These are phyloP conservation scores for Rhabdomys pumilio DNA, from an alignment of 2,797 vertebrate species.

Conservation along the genomic window DNA sequence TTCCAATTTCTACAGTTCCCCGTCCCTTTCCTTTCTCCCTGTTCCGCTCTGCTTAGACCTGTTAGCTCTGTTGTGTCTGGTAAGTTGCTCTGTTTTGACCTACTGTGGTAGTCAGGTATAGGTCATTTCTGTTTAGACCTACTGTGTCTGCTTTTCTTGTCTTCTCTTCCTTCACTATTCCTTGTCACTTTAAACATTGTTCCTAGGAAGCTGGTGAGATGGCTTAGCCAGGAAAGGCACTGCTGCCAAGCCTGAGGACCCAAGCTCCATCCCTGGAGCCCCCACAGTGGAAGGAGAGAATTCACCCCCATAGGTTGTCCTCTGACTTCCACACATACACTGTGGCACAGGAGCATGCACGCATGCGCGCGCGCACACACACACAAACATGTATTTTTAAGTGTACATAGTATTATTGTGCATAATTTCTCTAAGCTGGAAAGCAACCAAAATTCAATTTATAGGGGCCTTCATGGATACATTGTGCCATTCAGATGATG, in stretches of 20 bases:
- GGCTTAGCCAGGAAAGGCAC: background rate
- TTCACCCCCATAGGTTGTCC: background rate
- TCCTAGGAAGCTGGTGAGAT: background rate
- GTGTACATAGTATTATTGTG: background rate
- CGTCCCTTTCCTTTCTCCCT: background rate
- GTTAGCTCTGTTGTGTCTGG: background rate
- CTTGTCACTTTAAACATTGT: background rate
- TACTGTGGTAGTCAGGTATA: background rate
- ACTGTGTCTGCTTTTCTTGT: background rate
- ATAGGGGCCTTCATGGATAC: background rate
- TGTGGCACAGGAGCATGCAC: background rate
- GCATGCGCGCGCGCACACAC: background rate
- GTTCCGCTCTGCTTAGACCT: background rate
- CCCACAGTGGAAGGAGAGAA: background rate
- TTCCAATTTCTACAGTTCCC: fast-evolving
- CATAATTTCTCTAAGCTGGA: conserved; percentile 15
- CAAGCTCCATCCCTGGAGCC: background rate
- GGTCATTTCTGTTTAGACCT: background rate
- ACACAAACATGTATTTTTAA: background rate
- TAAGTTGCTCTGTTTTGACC: background rate
- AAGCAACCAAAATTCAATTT: background rate
- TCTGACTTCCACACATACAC: background rate
- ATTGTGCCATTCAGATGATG: background rate
- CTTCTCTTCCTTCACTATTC: background rate
- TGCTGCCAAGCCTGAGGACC: background rate